Conservation (phyloP, 2,888 invertebrate genomes). For the Crioceris asparagi region DNA sequence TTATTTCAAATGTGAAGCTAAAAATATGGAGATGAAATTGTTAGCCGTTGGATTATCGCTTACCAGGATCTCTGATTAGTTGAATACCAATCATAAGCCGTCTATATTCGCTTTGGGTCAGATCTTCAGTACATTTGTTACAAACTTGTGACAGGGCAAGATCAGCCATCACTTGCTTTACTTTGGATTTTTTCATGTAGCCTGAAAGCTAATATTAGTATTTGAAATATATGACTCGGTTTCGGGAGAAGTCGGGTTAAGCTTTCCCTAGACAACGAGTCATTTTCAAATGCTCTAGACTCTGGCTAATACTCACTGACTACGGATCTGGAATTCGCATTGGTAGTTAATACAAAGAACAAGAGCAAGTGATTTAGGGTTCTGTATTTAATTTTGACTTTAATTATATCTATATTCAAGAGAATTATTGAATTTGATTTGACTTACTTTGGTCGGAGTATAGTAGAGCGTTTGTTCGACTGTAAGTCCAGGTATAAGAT, state of each 20-base stretch:
- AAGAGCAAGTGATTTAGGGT: too few relatives aligned
- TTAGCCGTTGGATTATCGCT: slow-evolving; percentile 2
- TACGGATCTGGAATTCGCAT: too few relatives aligned
- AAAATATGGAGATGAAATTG: not conserved
- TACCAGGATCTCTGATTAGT: slow-evolving; percentile 87
- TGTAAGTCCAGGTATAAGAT: slow-evolving; percentile 74
- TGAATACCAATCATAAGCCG: slow-evolving; percentile 86
- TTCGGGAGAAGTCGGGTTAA: not conserved
- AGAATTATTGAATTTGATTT: too few relatives aligned
- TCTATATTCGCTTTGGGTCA: slow-evolving; percentile 83
- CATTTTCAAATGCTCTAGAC: too few relatives aligned
- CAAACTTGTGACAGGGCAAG: slow-evolving; percentile 86
- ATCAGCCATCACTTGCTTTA: slow-evolving; percentile 87
- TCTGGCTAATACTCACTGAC: too few relatives aligned
- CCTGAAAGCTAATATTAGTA: slow-evolving; percentile 42
- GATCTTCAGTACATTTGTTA: slow-evolving; percentile 67
- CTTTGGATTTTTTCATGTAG: slow-evolving; percentile 71
- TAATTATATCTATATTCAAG: too few relatives aligned
- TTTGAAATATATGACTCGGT: too few relatives aligned
- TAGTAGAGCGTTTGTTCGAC: slow-evolving; percentile 78
- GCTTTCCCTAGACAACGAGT: too few relatives aligned
- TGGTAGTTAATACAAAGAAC: too few relatives aligned
- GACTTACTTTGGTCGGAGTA: slow-evolving; percentile 62
- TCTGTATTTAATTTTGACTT: too few relatives aligned
- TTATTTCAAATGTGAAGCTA: too few relatives aligned